Conservation (phyloP, 2,797 vertebrate genomes). For the Ambastaia sidthimunki region DNA sequence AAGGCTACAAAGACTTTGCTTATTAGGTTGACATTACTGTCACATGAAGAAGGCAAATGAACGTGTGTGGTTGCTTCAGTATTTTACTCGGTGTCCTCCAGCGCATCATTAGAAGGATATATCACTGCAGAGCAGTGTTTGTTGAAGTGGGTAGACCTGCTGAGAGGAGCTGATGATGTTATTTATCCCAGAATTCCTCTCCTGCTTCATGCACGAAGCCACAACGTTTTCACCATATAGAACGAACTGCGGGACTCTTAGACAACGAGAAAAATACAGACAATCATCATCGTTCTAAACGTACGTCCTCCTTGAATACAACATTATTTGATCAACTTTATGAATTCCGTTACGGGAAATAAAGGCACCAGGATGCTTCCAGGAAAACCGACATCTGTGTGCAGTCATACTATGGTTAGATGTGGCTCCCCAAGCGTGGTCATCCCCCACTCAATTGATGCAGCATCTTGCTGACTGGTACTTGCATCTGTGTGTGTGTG, state of each 20-base stretch:
- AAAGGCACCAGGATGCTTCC: background rate
- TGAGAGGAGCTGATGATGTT: constrained; percentile 10
- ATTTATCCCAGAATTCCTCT: constrained; percentile 15
- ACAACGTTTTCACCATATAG: constrained; percentile 4
- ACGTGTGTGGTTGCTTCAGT: constrained; percentile 36
- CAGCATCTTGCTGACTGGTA: constrained; percentile 7
- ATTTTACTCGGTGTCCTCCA: constrained; percentile 36
- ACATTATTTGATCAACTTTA: constrained; percentile 29
- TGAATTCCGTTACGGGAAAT: background rate
- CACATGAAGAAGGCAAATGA: constrained; percentile 33
- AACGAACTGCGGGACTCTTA: constrained; percentile 6
- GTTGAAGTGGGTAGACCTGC: constrained; percentile 25
- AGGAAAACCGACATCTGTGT: background rate
- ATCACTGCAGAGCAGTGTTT: constrained; percentile 27
- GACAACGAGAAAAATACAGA: constrained; percentile 6
- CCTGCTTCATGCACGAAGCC: background rate
- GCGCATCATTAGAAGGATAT: constrained; percentile 41
- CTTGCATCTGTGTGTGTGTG: background rate
- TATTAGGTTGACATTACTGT: constrained; percentile 45
- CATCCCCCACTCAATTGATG: constrained; percentile 45
- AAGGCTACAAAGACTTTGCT: constrained; percentile 17
- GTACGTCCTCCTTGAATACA: background rate
- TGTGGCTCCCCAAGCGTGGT: background rate
- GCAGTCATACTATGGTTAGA: background rate
- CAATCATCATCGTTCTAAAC: constrained; percentile 26